Base-by-base conservation (phyloP, 2,797 vertebrate species). In the Phalanger gymnotis region DNA sequence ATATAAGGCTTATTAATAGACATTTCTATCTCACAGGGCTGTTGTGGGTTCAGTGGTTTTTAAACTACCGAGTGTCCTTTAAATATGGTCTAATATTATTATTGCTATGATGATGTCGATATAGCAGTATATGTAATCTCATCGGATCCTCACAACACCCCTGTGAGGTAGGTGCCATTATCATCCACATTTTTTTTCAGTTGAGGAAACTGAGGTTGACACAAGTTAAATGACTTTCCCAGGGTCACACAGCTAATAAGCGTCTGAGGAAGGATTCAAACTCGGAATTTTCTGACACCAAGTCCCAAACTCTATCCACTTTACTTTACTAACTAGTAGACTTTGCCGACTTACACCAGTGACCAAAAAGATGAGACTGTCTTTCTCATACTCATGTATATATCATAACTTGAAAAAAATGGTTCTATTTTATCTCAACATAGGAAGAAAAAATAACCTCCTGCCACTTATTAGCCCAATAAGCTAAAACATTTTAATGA, bases 401-500 rank as follows among this genome's bases (percentile, higher is more conserved):
- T 14, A n/a, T 47, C 40, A 90, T 52, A 90, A 58, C 94, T 54
- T 91, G 61, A 94, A 92, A 93, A 53, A 58, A 90, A 54, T 34
- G 90, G 54, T 90, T 92, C 73, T 34, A 94, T 92, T 91, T 95
- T 55, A 54, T 54, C 57, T 94, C 51, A 57, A 40, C 53, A 2
- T 95, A 90, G 92, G 96, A 94, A 90, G 94, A 92, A 81, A 81
- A 87, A 87, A 66, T 34, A 66, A 96, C 66, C 57, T 92, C 91
- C 94, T 94, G 94, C 89, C 97, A 87, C 96, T 94, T 96, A 94
- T 97, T 98, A 97, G 92, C 92, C 92, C 97, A 95, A 97, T 94
- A 93, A 94, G 73, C 93, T 58, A 93, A 96, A 97, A 92, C 53
- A 93, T 93, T 93, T 96, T 95, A 97, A 97, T 91, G 96, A 96